These are phyloP conservation scores for Spilogale gracilis DNA, from an alignment of 2,113 vertebrate species.

Conservation along the genomic window DNA sequence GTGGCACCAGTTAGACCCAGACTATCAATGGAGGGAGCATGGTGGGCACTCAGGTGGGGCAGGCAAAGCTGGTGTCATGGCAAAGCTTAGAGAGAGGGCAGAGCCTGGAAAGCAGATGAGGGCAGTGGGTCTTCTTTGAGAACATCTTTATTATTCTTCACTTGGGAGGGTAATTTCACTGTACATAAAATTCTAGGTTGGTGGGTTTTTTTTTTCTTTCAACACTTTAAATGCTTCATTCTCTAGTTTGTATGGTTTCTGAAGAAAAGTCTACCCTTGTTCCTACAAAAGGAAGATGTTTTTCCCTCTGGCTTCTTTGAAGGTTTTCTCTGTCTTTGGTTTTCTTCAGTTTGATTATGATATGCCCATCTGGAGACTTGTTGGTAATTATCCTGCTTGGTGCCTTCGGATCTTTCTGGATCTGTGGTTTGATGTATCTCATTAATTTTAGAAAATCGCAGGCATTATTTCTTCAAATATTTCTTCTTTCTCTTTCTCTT, in stretches of 20 bases:
- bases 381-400: not conserved
- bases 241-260: not conserved
- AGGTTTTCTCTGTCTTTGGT: not conserved
- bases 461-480: not conserved
- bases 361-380: not conserved
- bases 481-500: not conserved
- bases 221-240: not conserved
- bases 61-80: not conserved
- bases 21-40: not conserved
- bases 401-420: not conserved
- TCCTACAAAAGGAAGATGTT: not conserved
- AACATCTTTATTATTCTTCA: not conserved
- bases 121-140: not conserved
- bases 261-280: not conserved
- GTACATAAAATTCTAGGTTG: not conserved
- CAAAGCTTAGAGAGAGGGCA: not conserved
- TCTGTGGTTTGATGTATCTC: not conserved
- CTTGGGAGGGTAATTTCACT: not conserved
- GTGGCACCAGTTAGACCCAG: not conserved
- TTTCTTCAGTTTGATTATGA: not conserved
- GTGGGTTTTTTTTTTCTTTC: not conserved
- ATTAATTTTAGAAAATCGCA: not conserved
- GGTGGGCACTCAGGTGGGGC: accelerated
- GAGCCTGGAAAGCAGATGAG: not conserved
- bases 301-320: not conserved